Percentiles rank a stretch among this genome's conserved stretches.
Conservation (phyloP, 1,140 invertebrate species). For the Cyclargus thomasi region DNA sequence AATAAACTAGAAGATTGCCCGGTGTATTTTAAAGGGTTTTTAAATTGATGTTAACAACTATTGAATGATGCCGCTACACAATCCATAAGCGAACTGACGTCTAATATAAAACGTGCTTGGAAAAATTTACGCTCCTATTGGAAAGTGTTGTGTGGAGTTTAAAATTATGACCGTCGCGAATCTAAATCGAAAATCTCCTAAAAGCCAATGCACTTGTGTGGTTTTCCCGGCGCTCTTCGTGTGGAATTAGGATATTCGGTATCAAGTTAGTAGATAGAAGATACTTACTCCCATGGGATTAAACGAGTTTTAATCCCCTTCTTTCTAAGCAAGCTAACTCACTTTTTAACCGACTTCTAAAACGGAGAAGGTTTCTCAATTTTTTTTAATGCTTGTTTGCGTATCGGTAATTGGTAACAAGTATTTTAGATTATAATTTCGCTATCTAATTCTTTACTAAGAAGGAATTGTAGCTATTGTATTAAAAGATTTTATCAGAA, state of each 20-base stretch:
- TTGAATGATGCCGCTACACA: conserved; percentile 5
- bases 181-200: conserved; percentile 19
- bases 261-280: too few species aligned
- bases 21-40: not conserved
- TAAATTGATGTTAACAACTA: not conserved
- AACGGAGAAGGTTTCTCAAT: too few species aligned
- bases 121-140: conserved; percentile 10
- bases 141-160: not conserved
- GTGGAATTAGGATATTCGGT: not conserved
- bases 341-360: too few species aligned
- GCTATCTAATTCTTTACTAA: too few species aligned
- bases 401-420: too few species aligned
- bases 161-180: conserved; percentile 13
- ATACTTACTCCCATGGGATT: too few species aligned
- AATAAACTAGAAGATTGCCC: not conserved
- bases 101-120: conserved; percentile 9
- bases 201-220: not conserved
- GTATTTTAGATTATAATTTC: too few species aligned
- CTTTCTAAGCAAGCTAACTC: too few species aligned
- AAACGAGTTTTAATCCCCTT: too few species aligned
- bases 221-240: not conserved
- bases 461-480: too few species aligned
- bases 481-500: too few species aligned
- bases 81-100: not conserved
- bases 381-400: too few species aligned